Conservation (phyloP, 2,113 vertebrate species). For the Empidonax traillii region DNA sequence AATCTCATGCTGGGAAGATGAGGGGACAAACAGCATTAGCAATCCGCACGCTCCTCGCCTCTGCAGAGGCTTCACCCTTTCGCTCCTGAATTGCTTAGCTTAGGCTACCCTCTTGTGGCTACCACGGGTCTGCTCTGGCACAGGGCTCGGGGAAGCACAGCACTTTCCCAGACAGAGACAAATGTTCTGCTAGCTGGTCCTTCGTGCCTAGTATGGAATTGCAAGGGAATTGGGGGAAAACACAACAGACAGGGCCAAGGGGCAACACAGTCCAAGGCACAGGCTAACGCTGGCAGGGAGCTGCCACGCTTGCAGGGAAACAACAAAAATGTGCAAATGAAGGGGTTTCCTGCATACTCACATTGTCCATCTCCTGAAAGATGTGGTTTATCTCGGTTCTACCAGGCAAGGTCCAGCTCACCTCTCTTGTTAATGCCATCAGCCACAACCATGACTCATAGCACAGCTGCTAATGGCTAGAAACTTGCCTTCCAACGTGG, state of each 20-base stretch:
- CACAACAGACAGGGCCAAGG: not conserved
- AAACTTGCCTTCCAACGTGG: not conserved
- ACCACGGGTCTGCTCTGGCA: not conserved
- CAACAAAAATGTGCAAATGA: not conserved
- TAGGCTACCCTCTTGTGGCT: conserved; percentile 67
- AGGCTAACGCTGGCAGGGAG: rapidly evolving
- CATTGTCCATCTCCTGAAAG: not conserved
- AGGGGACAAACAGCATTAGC: not conserved
- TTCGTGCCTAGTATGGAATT: rapidly evolving
- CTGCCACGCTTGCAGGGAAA: not conserved
- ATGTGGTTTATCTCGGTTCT: not conserved
- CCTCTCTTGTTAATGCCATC: not conserved
- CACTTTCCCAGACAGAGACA: not conserved
- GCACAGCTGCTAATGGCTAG: not conserved
- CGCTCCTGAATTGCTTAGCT: conserved; percentile 34
- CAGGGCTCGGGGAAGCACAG: not conserved
- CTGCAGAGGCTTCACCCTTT: not conserved
- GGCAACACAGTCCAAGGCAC: rapidly evolving
- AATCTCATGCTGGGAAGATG: not conserved
- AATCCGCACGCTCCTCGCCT: rapidly evolving
- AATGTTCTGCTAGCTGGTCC: not conserved
- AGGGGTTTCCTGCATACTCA: not conserved
- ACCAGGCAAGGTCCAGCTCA: not conserved
- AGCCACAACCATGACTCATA: rapidly evolving
- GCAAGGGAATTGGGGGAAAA: not conserved